phyloP scores from a whole-genome alignment of 2,113 vertebrate species.

The Lophochroa leadbeateri region DNA sequence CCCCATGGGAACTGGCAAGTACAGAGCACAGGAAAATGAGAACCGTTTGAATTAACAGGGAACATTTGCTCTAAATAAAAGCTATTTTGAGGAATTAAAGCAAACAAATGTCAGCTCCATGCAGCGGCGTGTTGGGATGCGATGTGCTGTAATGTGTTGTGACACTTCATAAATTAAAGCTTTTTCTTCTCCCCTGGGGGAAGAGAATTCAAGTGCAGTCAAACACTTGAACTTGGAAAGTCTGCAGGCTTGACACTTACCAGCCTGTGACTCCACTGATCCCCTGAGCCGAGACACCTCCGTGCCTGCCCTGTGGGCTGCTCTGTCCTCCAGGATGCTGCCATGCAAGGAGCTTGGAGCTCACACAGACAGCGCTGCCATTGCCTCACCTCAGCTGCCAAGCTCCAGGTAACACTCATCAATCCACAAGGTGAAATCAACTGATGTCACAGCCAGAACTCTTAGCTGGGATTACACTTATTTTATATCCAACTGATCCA shows the following conservation, averaged over 20 bases:
- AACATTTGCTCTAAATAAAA: slow-evolving; percentile 74
- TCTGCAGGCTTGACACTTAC: slow-evolving; percentile 51
- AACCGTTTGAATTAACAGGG: slow-evolving; percentile 59
- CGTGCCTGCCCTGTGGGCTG: neutral
- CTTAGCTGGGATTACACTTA: neutral
- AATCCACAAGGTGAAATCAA: neutral
- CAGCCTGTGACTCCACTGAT: neutral
- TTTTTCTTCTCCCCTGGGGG: slow-evolving; percentile 53
- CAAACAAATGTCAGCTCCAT: slow-evolving; percentile 68
- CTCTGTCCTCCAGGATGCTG: neutral
- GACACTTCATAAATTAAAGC: slow-evolving; percentile 75
- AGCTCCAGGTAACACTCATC: neutral
- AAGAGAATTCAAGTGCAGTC: slow-evolving; percentile 60
- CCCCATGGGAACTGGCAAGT: slow-evolving; percentile 51
- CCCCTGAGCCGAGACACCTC: neutral
- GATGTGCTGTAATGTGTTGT: slow-evolving; percentile 69
- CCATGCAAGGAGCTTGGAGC: neutral
- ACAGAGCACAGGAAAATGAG: slow-evolving; percentile 38
- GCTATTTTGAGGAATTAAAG: slow-evolving; percentile 73
- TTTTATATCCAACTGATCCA: accelerated
- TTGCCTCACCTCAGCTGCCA: accelerated
- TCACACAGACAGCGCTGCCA: neutral
- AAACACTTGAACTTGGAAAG: slow-evolving; percentile 64
- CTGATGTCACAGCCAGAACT: neutral
- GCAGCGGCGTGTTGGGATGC: slow-evolving; percentile 47